These are phyloP conservation scores for Cantharis flavilabris DNA, from an alignment of 2,888 invertebrate genomes.

Conservation along the genomic window DNA sequence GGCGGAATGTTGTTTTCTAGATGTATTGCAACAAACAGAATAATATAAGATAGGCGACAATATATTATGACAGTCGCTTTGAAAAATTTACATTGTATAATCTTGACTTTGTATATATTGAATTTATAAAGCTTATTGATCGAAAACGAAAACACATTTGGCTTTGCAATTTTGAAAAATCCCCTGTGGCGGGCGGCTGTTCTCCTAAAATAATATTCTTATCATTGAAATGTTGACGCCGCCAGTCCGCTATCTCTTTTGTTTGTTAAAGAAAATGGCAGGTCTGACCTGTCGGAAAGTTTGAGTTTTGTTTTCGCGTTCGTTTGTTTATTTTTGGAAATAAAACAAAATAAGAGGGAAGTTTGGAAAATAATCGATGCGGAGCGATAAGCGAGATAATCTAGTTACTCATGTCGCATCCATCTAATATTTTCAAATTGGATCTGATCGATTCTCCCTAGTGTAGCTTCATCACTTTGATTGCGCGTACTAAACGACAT, in stretches of 20 bases:
- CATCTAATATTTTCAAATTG: not conserved
- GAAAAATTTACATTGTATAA: not conserved
- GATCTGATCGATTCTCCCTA: not conserved
- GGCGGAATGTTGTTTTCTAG: too few relatives aligned
- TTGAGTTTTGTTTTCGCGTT: not conserved
- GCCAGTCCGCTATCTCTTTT: not conserved
- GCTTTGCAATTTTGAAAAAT: too few relatives aligned
- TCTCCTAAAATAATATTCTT: too few relatives aligned
- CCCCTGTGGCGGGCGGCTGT: too few relatives aligned
- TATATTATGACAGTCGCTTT: too few relatives aligned
- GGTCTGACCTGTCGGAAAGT: not conserved
- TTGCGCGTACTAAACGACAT: not conserved
- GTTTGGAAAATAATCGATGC: not conserved
- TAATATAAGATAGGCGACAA: too few relatives aligned
- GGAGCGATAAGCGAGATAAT: not conserved
- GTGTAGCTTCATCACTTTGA: constrained; percentile 2
- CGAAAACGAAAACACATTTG: too few relatives aligned
- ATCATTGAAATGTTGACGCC: too few relatives aligned
- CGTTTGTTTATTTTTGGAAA: not conserved
- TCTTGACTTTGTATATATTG: too few relatives aligned
- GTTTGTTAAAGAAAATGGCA: not conserved
- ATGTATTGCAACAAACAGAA: too few relatives aligned
- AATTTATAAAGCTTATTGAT: too few relatives aligned
- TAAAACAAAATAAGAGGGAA: too few relatives aligned
- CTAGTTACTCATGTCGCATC: not conserved